Evolutionary conservation across 2,113 vertebrate species (phyloP), one percentile per base, ranked within the genome.

Genomic region (Peromyscus leucopus): DNA sequence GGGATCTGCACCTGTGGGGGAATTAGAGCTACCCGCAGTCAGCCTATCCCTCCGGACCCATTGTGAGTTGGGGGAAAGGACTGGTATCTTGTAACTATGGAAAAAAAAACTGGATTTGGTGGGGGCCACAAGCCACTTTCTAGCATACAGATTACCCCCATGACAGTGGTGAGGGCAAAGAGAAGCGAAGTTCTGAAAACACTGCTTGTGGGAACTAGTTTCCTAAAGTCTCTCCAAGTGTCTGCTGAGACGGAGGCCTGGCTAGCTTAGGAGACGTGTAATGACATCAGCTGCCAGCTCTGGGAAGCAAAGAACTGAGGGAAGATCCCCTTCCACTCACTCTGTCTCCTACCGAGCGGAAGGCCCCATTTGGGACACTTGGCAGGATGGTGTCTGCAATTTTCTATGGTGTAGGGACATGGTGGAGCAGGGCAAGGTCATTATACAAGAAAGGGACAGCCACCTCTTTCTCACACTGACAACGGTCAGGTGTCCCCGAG

Each of bases 61-160:
- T 48, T 71, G 57, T 85, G 93, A 95, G 86, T 61, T 61, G 48
- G 92, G 57, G 39, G 22, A 89, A 31, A 89, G 65, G 33, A n/a
- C 7, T 7, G 1, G 65, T 78, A 82, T 83, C 96, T 95, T 67
- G 97, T 97, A 91, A 90, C 97, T 90, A 96, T 96, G 91, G 96
- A 96, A 94, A 97, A 94, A 97, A 89, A 88, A 96, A 83, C 79
- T 16, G 93, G 94, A 82, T 94, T 95, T 31, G 93, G 76, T 89
- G 46, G 79, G 83, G 75, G 16, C 36, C 0, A 22, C 63, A 80
- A 72, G 71, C n/a, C 39, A 59, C 84, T 51, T 82, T 87, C 17
- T 42, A 71, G 86, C 28, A 71, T 89, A 72, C 65, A 72, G 89
- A 86, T 82, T 33, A 51, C 67, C 51, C 11, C 92, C 36, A 10